A percentile compares a stretch with the other conserved stretches of the same genome.
phyloP scores from a whole-genome alignment of 2,888 invertebrate species.

The Mongoloraphidia duomilia region DNA sequence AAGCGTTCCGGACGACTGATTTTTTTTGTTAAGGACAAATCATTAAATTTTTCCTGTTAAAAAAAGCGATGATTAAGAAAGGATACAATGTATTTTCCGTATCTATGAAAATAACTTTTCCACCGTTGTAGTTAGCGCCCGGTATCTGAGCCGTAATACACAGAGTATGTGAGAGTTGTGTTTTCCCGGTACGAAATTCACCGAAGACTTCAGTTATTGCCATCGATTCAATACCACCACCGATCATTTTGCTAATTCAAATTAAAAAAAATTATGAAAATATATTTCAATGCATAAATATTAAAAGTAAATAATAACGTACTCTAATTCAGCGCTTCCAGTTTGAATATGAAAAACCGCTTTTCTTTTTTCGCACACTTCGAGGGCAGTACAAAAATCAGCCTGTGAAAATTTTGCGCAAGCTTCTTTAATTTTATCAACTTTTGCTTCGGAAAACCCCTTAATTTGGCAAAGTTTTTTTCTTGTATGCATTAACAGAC shows the following conservation, averaged over 20 bases:
- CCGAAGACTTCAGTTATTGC: constrained; percentile 73
- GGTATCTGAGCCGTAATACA: constrained; percentile 69
- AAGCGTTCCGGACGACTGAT: constrained; percentile 59
- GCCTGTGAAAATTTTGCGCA: constrained; percentile 46
- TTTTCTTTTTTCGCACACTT: constrained; percentile 57
- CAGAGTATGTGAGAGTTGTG: constrained; percentile 64
- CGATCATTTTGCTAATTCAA: constrained; percentile 48
- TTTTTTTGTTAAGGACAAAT: constrained; percentile 9
- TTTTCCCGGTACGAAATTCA: constrained; percentile 71
- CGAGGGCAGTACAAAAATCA: constrained; percentile 60
- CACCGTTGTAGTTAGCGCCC: constrained; percentile 49
- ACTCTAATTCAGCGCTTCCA: constrained; percentile 57
- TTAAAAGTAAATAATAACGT: constrained; percentile 24
- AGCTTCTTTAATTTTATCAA: constrained; percentile 67
- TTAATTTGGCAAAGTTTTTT: constrained; percentile 57
- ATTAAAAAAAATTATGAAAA: constrained; percentile 4
- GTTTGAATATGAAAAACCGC: constrained; percentile 55
- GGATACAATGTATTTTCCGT: constrained; percentile 77
- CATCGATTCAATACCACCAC: constrained; percentile 73
- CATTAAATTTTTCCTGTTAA: neutral
- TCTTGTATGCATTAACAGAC: constrained; percentile 64
- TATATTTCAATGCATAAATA: neutral
- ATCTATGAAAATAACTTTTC: constrained; percentile 70
- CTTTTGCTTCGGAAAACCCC: constrained; percentile 63
- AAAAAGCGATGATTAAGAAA: constrained; percentile 23